phyloP scores from a whole-genome alignment of 2,113 vertebrate species.

The Pteruthius melanotis region DNA sequence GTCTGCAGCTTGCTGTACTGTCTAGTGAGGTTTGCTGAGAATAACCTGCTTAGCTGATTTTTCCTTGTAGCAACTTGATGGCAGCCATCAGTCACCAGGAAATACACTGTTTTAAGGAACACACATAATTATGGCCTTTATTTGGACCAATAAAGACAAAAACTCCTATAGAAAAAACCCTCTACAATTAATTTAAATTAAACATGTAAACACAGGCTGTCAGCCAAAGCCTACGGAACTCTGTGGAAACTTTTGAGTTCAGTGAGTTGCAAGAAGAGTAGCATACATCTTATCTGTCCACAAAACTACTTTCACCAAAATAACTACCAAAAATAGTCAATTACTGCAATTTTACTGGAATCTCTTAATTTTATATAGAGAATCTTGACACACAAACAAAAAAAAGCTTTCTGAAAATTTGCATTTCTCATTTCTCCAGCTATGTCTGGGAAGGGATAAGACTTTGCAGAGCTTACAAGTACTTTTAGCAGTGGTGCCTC shows the following conservation, averaged over 20 bases:
- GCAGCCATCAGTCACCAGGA: constrained; percentile 26
- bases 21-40: constrained; percentile 19
- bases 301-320: not conserved
- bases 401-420: not conserved
- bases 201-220: constrained; percentile 1
- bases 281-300: not conserved
- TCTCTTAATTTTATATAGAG: not conserved
- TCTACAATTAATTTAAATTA: constrained; percentile 52
- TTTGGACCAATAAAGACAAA: constrained; percentile 62
- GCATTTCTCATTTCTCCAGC: not conserved
- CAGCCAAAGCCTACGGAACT: not conserved
- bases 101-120: constrained; percentile 9
- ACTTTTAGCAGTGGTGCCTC: not conserved
- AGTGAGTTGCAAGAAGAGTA: not conserved
- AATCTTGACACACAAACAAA: not conserved
- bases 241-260: not conserved
- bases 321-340: constrained; percentile 8
- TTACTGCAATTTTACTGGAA: constrained; percentile 7
- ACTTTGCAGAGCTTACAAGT: not conserved
- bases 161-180: constrained; percentile 44
- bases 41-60: not conserved
- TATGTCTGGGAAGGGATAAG: not conserved
- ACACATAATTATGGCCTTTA: constrained; percentile 43
- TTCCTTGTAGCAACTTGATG: constrained; percentile 10
- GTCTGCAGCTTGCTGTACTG: not conserved